Evolutionary conservation across 53 echinoderm and acorn worm species (phyloP).

Genomic region (Crossaster papposus): DNA sequence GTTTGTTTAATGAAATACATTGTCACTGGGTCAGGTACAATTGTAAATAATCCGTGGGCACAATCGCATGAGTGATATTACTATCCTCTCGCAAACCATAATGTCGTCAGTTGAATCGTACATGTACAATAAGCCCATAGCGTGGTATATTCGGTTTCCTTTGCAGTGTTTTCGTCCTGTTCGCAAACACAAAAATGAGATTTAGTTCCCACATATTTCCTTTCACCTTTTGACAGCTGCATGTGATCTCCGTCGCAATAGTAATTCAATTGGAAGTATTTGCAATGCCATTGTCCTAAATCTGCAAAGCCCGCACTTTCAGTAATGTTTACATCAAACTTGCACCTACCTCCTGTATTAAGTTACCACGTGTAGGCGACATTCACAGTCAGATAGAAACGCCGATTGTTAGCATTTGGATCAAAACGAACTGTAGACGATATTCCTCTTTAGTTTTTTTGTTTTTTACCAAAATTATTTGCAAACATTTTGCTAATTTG

Average conservation of each 20-base stretch:
- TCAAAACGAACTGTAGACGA: background rate
- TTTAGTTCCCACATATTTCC: background rate
- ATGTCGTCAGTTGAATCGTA: background rate
- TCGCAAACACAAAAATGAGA: background rate
- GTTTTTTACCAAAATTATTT: background rate
- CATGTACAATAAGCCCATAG: background rate
- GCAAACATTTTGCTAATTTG: too few species aligned
- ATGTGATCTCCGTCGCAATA: background rate
- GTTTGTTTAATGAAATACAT: background rate
- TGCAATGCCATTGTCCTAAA: background rate
- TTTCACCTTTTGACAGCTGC: background rate
- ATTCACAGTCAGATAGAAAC: background rate
- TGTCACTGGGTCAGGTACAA: background rate
- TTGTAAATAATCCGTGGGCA: background rate
- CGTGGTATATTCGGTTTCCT: background rate
- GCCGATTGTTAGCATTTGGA: background rate
- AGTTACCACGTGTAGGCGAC: conserved; percentile 42
- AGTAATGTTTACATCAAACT: conserved; percentile 13
- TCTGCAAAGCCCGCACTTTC: background rate
- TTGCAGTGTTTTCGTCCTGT: background rate
- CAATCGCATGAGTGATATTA: background rate
- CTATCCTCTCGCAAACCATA: background rate
- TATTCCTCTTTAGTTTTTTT: background rate
- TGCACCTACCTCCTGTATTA: conserved; percentile 6
- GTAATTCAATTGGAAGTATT: conserved; percentile 4